Evolutionary conservation across 30 jellyfish, hydroid and myxozoan species (phyloP).

Genomic region (Hydractinia symbiolongicarpus): DNA sequence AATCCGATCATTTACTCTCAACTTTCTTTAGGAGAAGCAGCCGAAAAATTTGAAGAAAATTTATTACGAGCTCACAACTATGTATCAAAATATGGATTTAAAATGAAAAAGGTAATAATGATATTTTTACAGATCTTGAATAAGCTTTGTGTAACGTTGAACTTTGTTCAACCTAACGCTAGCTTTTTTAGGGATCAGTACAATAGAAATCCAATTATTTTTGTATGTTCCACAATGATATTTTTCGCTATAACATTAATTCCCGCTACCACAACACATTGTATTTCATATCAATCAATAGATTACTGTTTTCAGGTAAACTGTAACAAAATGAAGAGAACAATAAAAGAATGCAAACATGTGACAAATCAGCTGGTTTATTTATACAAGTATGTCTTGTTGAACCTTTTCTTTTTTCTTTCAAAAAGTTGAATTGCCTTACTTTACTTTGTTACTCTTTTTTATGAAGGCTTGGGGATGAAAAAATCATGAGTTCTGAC

Average conservation of each 20-base stretch:
- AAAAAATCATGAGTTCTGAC: not conserved
- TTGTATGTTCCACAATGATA: no score
- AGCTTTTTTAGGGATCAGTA: no score
- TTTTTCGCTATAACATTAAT: not conserved
- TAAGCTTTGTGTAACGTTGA: no score
- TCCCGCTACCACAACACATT: not conserved
- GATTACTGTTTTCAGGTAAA: not conserved
- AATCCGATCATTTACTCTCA: no score
- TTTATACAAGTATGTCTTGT: not conserved
- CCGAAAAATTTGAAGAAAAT: not conserved
- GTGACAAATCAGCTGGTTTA: not conserved
- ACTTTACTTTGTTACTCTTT: not conserved
- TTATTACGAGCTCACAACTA: constrained; percentile 1
- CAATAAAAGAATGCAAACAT: not conserved
- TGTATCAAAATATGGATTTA: not conserved
- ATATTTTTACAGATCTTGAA: no score
- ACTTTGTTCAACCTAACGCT: no score
- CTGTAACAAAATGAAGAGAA: not conserved
- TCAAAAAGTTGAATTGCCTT: not conserved
- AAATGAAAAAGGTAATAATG: not conserved
- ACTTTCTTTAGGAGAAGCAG: not conserved
- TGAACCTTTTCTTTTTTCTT: not conserved
- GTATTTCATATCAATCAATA: not conserved
- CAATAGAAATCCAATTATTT: no score
- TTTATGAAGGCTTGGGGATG: not conserved